Evolutionary conservation across 92 coral and sea anemone species (phyloP), one percentile per base, ranked within the genome.

Genomic region (Heteractis magnifica): DNA sequence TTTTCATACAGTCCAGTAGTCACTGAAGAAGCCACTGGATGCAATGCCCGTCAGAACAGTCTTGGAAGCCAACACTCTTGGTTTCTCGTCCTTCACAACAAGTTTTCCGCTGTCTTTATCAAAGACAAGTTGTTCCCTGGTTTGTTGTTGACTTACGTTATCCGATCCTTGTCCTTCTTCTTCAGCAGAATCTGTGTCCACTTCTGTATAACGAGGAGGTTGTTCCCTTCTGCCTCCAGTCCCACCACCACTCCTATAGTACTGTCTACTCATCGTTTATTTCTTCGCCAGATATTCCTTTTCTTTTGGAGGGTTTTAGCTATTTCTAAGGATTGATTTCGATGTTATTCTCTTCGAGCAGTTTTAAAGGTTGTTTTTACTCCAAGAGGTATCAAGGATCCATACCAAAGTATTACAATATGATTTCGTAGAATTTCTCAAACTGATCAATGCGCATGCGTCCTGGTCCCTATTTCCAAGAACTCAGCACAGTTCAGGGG

Each of bases 51-150:
- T 65, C 59, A 81, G 55, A 26, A 81, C 84, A 49, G 74, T 34
- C 23, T 81, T 65, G 34, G 62, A 9, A 44, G 77, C 77, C 16
- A 71, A 3, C 10, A 64, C 7, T 86, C 82, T 75, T 79, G 77
- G 20, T 76, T 70, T 51, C 83, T 83, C 60, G 56, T 80, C 72
- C 64, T 71, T 65, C 56, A 79, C 81, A 7, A 52, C 80, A 10
- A 87, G 79, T 78, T 72, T 62, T 20, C 90, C 90, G 72, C 80
- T 87, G 13, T 87, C 76, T 55, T 76, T n/a, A 34, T 87, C 90
- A 6, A 87, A 87, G 16, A 83, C 87, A 6, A 87, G 44, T 62
- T 80, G 65, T 79, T 83, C 87, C 49, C 73, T 68, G 21, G 23
- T n/a, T 68, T 21, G 49, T 44, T 65, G 72, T 21, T 6, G 73